Percentiles rank a stretch among this genome's conserved stretches.
These are phyloP conservation scores for Mormyrus lacerda DNA, from an alignment of 2,113 vertebrate genomes.

Conservation along the genomic window DNA sequence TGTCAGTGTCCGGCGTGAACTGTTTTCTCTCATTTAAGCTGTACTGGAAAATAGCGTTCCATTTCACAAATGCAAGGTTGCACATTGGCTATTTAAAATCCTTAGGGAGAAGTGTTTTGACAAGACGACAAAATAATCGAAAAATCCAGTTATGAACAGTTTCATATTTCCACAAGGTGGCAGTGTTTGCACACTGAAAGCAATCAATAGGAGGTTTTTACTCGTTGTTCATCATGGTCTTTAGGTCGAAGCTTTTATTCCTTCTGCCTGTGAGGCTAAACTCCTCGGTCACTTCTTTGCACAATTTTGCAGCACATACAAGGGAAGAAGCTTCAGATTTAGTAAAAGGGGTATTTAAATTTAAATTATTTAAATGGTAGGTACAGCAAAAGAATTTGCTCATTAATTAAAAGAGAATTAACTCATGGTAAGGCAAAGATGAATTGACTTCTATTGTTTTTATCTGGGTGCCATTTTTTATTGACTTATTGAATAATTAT, in stretches of 20 bases:
- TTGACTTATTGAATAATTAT: neutral
- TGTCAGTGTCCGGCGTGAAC: neutral
- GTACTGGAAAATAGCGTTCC: neutral
- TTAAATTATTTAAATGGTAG: neutral
- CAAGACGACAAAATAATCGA: neutral
- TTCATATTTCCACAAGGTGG: neutral
- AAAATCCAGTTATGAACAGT: neutral
- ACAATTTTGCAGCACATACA: neutral
- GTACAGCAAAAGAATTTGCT: neutral
- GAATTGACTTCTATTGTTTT: neutral
- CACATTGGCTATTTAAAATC: neutral
- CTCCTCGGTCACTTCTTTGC: neutral
- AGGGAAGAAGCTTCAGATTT: neutral
- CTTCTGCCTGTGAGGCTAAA: neutral
- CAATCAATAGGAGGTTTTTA: neutral
- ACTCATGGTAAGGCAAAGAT: neutral
- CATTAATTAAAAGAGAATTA: neutral
- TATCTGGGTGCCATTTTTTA: neutral
- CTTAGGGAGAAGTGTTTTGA: neutral
- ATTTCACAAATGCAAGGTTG: neutral
- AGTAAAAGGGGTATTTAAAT: neutral
- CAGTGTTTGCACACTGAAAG: neutral
- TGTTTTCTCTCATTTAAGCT: neutral
- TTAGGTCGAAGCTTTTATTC: neutral
- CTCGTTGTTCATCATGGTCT: neutral